These are phyloP conservation scores for Brachymystax lenok DNA, from an alignment of 2,797 vertebrate genomes.

Conservation along the genomic window DNA sequence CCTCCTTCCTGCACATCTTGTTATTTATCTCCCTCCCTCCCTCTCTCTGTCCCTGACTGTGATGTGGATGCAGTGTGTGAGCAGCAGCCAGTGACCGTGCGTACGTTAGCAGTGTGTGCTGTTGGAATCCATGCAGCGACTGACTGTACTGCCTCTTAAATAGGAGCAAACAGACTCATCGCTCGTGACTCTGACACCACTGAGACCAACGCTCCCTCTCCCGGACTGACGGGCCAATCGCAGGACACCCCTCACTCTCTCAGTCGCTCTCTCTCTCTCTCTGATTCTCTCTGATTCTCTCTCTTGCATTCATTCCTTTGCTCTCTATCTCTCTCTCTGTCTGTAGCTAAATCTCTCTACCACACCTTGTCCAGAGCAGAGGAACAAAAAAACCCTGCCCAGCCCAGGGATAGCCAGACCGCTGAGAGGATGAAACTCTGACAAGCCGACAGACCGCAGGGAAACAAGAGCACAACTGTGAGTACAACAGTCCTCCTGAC, in stretches of 20 bases:
- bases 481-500: constrained; percentile 66
- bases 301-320: constrained; percentile 15
- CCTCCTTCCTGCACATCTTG: background rate
- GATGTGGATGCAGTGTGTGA: constrained; percentile 59
- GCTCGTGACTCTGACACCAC: constrained; percentile 24
- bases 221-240: constrained; percentile 72
- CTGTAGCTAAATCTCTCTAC: constrained; percentile 39
- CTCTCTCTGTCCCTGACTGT: constrained; percentile 33
- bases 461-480: constrained; percentile 71
- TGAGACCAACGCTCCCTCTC: constrained; percentile 68
- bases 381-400: constrained; percentile 70
- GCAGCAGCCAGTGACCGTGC: constrained; percentile 43
- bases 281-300: constrained; percentile 13
- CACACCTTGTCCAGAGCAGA: constrained; percentile 60
- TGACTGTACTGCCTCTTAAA: constrained; percentile 50
- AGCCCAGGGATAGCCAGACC: constrained; percentile 36
- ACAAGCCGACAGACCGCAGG: constrained; percentile 70
- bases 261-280: constrained; percentile 38
- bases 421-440: constrained; percentile 76
- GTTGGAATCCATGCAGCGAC: constrained; percentile 38
- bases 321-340: constrained; percentile 29
- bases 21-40: constrained; percentile 23
- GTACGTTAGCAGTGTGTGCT: constrained; percentile 9
- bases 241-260: constrained; percentile 62
- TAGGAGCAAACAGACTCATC: constrained; percentile 45